Conservation (phyloP, 2,113 vertebrate genomes). For the Hemiscyllium ocellatum region DNA sequence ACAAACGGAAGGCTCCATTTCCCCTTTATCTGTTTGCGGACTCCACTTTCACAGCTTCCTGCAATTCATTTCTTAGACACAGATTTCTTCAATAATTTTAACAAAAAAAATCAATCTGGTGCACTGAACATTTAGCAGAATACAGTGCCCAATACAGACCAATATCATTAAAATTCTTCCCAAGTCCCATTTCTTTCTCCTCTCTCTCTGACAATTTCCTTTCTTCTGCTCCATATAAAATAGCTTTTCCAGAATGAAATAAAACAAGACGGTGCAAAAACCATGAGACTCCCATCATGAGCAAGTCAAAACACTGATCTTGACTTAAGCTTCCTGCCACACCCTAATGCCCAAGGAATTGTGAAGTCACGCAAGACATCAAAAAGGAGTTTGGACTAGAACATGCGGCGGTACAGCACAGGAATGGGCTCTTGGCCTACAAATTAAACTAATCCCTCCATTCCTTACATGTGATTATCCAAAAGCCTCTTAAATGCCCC, state of each 20-base stretch:
- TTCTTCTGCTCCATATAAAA: background rate
- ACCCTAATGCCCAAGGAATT: background rate
- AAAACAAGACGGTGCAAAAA: background rate
- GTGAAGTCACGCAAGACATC: background rate
- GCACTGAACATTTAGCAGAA: background rate
- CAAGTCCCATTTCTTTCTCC: background rate
- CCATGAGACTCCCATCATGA: background rate
- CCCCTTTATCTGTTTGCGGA: background rate
- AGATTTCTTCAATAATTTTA: background rate
- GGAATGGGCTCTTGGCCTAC: too few relatives aligned
- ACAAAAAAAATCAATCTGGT: background rate
- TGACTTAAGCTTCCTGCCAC: constrained; percentile 8
- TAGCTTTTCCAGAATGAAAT: background rate
- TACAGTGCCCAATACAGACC: background rate
- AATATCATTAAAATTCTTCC: background rate
- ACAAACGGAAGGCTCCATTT: too few relatives aligned
- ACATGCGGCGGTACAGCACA: too few relatives aligned
- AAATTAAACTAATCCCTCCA: too few relatives aligned
- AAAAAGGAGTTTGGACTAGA: background rate
- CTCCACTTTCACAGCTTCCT: background rate
- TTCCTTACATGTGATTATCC: too few relatives aligned
- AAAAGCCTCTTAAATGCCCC: too few relatives aligned
- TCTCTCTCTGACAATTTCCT: background rate
- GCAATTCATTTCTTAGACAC: background rate
- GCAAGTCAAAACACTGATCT: constrained; percentile 27